Conservation (phyloP, 30 jellyfish, hydroid and myxozoan genomes). For the Clytia hemisphaerica region DNA sequence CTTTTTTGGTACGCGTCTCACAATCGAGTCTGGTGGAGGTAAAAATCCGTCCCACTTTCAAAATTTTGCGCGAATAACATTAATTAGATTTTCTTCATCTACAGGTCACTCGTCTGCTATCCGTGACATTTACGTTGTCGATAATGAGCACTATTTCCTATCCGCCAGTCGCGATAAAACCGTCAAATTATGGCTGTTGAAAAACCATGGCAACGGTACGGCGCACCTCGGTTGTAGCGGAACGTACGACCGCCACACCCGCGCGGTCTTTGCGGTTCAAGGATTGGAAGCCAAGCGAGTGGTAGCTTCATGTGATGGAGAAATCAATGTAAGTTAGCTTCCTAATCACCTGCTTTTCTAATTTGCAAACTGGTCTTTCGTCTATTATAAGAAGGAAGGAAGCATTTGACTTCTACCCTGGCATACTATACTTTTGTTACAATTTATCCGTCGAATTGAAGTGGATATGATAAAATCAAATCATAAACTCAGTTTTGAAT, state of each 20-base stretch:
- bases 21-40: too few relatives aligned
- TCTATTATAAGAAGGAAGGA: too few relatives aligned
- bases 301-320: slow-evolving; percentile 84
- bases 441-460: too few relatives aligned
- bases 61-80: not conserved
- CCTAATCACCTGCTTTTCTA: too few relatives aligned
- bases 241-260: slow-evolving; percentile 59
- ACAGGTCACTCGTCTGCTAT: slow-evolving; percentile 80
- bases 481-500: too few relatives aligned
- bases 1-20: too few relatives aligned
- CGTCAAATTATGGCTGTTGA: slow-evolving; percentile 81
- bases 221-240: slow-evolving; percentile 71
- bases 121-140: slow-evolving; percentile 76
- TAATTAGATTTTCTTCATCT: not conserved
- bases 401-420: too few relatives aligned
- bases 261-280: slow-evolving; percentile 77
- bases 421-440: too few relatives aligned
- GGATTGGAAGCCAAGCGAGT: slow-evolving; percentile 58
- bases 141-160: slow-evolving; percentile 80
- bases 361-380: too few relatives aligned
- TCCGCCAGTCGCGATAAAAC: slow-evolving; percentile 92
- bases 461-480: too few relatives aligned
- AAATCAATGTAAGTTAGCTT: slow-evolving; percentile 54
- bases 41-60: too few relatives aligned
- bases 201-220: slow-evolving; percentile 92